phyloP scores from a whole-genome alignment of 2,888 invertebrate species.

The Cenopis cana region DNA sequence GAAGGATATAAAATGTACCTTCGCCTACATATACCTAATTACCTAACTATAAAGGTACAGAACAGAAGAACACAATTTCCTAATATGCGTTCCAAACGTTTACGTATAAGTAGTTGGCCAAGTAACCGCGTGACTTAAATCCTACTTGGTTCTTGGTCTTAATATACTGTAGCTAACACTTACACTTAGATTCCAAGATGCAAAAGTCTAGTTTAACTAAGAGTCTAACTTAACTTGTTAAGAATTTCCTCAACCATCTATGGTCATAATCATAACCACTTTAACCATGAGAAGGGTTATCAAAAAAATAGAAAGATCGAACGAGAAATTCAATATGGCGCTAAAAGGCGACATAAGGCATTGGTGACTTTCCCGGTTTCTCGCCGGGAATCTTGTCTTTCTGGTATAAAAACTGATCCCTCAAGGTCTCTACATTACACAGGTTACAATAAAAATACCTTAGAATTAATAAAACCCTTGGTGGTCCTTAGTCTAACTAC shows the following conservation, averaged over 20 bases:
- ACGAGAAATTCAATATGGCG: constrained; percentile 2
- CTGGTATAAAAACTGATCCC: constrained; percentile 1
- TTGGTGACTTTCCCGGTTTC: constrained; percentile 10
- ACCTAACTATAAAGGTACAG: too few relatives aligned
- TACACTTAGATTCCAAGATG: neutral
- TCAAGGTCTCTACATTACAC: constrained; percentile 1
- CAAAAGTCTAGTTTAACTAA: neutral
- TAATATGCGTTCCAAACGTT: too few relatives aligned
- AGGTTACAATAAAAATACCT: constrained; percentile 4
- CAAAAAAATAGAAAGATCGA: constrained; percentile 1
- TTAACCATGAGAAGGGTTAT: neutral
- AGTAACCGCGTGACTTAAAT: too few relatives aligned
- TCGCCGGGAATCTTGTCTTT: constrained; percentile 4
- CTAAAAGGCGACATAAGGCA: neutral
- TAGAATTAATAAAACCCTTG: neutral
- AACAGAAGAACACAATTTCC: too few relatives aligned
- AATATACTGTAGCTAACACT: neutral
- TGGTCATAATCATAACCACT: neutral
- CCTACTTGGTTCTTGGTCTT: too few relatives aligned
- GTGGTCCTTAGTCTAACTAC: neutral
- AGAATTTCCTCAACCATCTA: neutral
- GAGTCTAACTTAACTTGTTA: neutral
- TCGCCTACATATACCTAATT: too few relatives aligned
- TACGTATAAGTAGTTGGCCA: too few relatives aligned
- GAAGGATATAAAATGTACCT: too few relatives aligned